These are phyloP conservation scores for Crossaster papposus DNA, from an alignment of 53 echinoderm and acorn worm genomes.

Conservation along the genomic window DNA sequence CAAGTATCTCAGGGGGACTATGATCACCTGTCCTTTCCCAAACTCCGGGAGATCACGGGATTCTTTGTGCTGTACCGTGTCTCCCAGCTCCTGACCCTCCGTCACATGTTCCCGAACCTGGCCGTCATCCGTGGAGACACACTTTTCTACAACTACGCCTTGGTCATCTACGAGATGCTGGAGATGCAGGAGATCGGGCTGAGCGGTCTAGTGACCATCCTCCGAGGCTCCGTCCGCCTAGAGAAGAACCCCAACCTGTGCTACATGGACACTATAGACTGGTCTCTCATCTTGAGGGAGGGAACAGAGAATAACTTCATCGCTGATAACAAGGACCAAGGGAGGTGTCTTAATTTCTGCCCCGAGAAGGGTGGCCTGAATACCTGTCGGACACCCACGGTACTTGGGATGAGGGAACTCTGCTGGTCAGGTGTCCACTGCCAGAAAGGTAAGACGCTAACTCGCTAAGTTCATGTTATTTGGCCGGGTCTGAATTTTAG, in stretches of 20 bases:
- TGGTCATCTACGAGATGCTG: constrained; percentile 92
- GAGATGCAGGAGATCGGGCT: constrained; percentile 95
- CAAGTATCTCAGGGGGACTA: constrained; percentile 67
- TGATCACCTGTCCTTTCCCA: constrained; percentile 74
- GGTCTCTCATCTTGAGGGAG: constrained; percentile 77
- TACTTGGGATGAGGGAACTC: constrained; percentile 73
- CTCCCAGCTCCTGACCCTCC: constrained; percentile 72
- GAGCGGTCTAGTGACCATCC: constrained; percentile 71
- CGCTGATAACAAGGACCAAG: constrained; percentile 85
- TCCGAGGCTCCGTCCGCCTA: constrained; percentile 82
- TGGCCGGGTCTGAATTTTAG: too few relatives aligned
- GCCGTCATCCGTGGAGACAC: constrained; percentile 89
- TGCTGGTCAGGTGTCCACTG: constrained; percentile 87
- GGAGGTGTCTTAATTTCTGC: constrained; percentile 89
- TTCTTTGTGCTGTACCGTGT: constrained; percentile 85
- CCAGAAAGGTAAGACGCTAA: constrained; percentile 85
- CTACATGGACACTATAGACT: constrained; percentile 84
- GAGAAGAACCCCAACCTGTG: constrained; percentile 97
- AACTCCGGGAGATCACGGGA: constrained; percentile 90
- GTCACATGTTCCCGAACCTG: constrained; percentile 88
- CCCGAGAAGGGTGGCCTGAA: constrained; percentile 70
- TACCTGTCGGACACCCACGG: constrained; percentile 60
- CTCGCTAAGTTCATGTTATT: not conserved
- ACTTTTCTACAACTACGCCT: constrained; percentile 90
- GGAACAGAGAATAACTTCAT: constrained; percentile 82